phyloP scores from a whole-genome alignment of 2,888 invertebrate species.

The Drosophila kuntzei region DNA sequence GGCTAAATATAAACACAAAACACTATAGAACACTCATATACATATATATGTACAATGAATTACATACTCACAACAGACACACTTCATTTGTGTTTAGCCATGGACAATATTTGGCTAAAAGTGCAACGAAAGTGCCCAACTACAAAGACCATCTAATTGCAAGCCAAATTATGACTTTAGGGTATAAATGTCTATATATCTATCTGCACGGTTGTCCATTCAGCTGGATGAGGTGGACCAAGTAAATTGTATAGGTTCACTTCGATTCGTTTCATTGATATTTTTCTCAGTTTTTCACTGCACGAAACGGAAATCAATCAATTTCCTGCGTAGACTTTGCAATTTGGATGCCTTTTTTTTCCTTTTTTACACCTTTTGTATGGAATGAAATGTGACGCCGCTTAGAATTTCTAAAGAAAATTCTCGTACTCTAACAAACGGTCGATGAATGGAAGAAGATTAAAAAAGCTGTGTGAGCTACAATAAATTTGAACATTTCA shows the following conservation, averaged over 20 bases:
- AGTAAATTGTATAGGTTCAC: neutral
- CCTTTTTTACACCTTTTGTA: constrained; percentile 12
- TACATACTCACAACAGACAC: constrained; percentile 13
- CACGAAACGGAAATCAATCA: constrained; percentile 71
- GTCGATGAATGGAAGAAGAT: neutral
- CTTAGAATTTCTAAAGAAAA: constrained; percentile 19
- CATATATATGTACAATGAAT: constrained; percentile 7
- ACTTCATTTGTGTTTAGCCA: constrained; percentile 40
- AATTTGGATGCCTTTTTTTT: constrained; percentile 39
- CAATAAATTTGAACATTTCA: neutral
- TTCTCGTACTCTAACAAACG: neutral
- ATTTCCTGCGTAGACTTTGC: constrained; percentile 75
- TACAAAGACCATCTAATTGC: constrained; percentile 52
- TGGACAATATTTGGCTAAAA: constrained; percentile 49
- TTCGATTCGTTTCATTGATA: constrained; percentile 20
- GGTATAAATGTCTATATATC: constrained; percentile 9
- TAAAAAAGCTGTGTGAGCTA: neutral
- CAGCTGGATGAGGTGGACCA: neutral
- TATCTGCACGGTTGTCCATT: neutral
- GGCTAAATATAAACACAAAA: constrained; percentile 31
- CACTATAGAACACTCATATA: constrained; percentile 18
- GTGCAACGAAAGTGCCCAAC: constrained; percentile 39
- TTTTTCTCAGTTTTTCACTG: constrained; percentile 30
- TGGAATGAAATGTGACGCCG: constrained; percentile 14
- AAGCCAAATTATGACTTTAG: constrained; percentile 28